phyloP scores from a whole-genome alignment of 1,140 invertebrate species.

The Uloborus diversus region DNA sequence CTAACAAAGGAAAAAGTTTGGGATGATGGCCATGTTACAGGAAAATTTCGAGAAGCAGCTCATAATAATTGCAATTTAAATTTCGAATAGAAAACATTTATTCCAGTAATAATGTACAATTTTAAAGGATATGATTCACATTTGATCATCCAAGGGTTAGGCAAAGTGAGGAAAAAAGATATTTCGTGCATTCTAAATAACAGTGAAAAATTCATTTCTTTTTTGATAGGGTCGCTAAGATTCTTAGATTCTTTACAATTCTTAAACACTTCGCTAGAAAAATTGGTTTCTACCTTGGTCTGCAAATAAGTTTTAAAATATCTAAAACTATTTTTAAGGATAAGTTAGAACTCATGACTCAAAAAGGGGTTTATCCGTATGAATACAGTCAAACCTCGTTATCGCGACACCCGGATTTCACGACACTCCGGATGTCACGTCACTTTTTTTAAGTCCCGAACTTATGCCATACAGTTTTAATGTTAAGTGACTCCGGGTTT shows the following conservation, averaged over 20 bases:
- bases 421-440: too few relatives aligned
- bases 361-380: not conserved
- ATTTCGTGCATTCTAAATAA: not conserved
- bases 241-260: conserved; percentile 10
- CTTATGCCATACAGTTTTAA: too few relatives aligned
- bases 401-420: too few relatives aligned
- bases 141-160: not conserved
- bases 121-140: conserved; percentile 12
- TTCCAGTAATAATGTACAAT: conserved; percentile 22
- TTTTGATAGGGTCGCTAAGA: not conserved
- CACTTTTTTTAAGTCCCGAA: too few relatives aligned
- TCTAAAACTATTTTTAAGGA: not conserved
- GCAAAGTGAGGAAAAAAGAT: conserved; percentile 8
- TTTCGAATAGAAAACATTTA: not conserved
- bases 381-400: too few relatives aligned
- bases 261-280: not conserved
- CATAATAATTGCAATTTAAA: conserved; percentile 15
- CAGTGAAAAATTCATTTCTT: not conserved
- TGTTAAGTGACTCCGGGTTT: too few relatives aligned
- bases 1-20: not conserved
- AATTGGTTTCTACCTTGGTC: not conserved
- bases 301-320: not conserved
- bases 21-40: conserved; percentile 9
- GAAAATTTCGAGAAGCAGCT: not conserved
- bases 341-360: not conserved